Base-by-base conservation (phyloP, 2,888 invertebrate species). In the Drosophila anomalata region DNA sequence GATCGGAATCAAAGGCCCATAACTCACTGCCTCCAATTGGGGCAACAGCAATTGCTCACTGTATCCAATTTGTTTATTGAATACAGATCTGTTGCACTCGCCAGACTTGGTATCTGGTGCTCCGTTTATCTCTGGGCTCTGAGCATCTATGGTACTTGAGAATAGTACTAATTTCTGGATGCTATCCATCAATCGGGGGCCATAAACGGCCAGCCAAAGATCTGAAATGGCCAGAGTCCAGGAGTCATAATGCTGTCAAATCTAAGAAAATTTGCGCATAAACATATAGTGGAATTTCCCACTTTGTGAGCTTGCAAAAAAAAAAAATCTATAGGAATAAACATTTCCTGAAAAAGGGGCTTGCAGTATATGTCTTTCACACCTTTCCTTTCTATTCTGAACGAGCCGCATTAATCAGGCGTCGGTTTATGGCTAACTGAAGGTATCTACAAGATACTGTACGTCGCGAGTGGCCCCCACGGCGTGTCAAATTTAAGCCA, bases 11-110 rank as follows among this genome's bases (percentile, higher is more conserved):
- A 65, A 50, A 66, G 46, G 47, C 53, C 52, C 52, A 58, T 58
- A 63, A 70, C 39, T 58, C 50, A 44, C 50, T 53, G 31, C 52
- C 57, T 56, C 9, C 17, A 80, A 66, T 74, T 80, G 73, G 79
- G 84, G 79, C 83, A 73, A 24, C 39, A 56, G 56, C 70, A 81
- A 79, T 81, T 82, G 73, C 62, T 26, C 22, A 52, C 36, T 78
- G 76, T 67, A 24, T 69, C 56, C 72, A 78, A 83, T 84, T 81
- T 81, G 85, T 82, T 79, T 81, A 82, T 81, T 76, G 65, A 76
- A 81, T 48, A 56, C 75, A 77, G 71, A 53, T 48, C 41, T 51
- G 36, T 36, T 36, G 36, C 36, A 36, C 50, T 36, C 51, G 42
- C 63, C 41, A 36, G 48, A 22, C 33, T 7, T 22, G 36, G 12